A percentile compares a stretch with the other conserved stretches of the same genome.
Conservation (phyloP, 2,113 vertebrate species). For the Aythya baeri region DNA sequence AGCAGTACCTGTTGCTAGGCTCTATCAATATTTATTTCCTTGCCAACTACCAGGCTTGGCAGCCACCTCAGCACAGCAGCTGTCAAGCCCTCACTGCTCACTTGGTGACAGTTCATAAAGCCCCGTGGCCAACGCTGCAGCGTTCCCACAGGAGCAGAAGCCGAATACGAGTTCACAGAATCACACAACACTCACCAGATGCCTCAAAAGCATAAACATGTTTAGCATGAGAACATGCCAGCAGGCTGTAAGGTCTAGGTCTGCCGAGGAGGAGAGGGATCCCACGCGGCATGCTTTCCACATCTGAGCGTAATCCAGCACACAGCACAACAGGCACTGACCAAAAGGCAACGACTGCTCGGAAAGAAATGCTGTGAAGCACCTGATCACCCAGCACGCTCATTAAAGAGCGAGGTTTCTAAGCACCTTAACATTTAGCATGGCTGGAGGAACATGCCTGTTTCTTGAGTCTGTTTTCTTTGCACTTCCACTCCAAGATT, state of each 20-base stretch:
- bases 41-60: slow-evolving; percentile 47
- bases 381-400: not conserved
- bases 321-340: not conserved
- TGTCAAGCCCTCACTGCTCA: slow-evolving; percentile 23
- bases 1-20: slow-evolving; percentile 51
- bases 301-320: rapidly evolving
- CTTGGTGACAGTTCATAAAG: slow-evolving; percentile 7
- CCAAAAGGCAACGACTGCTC: not conserved
- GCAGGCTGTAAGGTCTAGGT: not conserved
- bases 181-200: slow-evolving; percentile 21
- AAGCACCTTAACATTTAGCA: not conserved
- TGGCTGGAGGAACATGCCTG: not conserved
- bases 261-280: not conserved
- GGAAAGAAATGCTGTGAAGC: not conserved
- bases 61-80: slow-evolving; percentile 34
- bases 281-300: not conserved
- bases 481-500: not conserved
- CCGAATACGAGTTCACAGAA: not conserved
- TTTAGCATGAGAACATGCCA: not conserved
- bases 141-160: slow-evolving; percentile 22
- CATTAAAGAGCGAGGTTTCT: not conserved
- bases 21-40: slow-evolving; percentile 58
- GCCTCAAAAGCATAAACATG: slow-evolving; percentile 35
- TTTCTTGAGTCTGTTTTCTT: not conserved
- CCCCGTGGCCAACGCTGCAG: not conserved